phyloP scores from a whole-genome alignment of 2,113 vertebrate genomes.

The Antechinus stuartii region DNA sequence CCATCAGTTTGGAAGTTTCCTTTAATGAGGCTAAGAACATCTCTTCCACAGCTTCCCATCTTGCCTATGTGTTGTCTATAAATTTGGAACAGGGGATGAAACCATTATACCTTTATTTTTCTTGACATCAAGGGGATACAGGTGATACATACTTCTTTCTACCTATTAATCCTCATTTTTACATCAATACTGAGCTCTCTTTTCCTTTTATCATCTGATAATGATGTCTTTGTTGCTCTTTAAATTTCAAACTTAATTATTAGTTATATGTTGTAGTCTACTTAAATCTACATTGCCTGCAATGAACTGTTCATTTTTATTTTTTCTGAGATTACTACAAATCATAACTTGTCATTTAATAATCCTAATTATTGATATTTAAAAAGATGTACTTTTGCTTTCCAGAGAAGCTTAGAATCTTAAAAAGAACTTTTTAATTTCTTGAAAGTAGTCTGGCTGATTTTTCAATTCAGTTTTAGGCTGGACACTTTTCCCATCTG shows the following conservation, averaged over 20 bases:
- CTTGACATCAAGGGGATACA: not conserved
- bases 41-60: not conserved
- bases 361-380: not conserved
- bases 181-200: not conserved
- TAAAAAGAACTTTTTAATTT: not conserved
- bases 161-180: not conserved
- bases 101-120: not conserved
- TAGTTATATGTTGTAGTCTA: not conserved
- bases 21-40: not conserved
- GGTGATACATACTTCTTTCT: not conserved
- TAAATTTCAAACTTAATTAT: not conserved
- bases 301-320: too few relatives aligned
- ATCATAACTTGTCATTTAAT: not conserved
- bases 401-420: not conserved
- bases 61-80: not conserved
- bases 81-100: not conserved
- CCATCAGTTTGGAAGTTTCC: not conserved
- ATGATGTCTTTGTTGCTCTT: not conserved
- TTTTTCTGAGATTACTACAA: not conserved
- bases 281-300: too few relatives aligned
- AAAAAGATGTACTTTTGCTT: too few relatives aligned
- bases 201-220: not conserved
- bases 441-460: not conserved
- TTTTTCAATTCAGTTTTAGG: not conserved
- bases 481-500: not conserved